Percentiles rank a stretch among this genome's conserved stretches.
These are phyloP conservation scores for Austrolebias charrua DNA, from an alignment of 2,797 vertebrate species.

Conservation along the genomic window DNA sequence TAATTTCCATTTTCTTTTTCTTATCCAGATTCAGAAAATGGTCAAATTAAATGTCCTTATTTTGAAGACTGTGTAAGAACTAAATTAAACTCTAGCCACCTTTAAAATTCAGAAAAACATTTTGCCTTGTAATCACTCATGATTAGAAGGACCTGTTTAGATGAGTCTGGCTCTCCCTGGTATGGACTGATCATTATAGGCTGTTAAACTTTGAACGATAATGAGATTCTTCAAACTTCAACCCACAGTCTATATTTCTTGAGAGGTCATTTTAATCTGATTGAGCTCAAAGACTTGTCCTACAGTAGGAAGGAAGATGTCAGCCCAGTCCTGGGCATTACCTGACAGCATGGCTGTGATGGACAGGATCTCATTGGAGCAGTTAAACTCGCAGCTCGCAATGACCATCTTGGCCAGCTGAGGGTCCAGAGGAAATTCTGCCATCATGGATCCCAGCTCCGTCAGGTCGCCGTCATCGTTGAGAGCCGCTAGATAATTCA, in stretches of 20 bases:
- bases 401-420: constrained; percentile 99
- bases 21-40: no score
- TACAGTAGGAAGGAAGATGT: constrained; percentile 87
- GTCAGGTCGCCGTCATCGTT: constrained; percentile 99
- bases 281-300: constrained; percentile 66
- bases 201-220: no score
- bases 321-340: constrained; percentile 90
- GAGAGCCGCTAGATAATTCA: constrained; percentile 97
- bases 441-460: constrained; percentile 99
- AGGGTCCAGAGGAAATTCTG: constrained; percentile 96
- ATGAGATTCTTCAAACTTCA: no score
- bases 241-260: background rate
- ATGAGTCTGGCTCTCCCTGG: no score
- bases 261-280: constrained; percentile 7
- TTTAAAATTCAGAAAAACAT: no score
- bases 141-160: no score
- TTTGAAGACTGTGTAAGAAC: no score
- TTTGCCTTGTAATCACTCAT: no score
- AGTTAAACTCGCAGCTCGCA: constrained; percentile 99
- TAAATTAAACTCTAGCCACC: no score
- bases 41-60: no score
- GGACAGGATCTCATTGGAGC: constrained; percentile 99
- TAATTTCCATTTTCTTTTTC: no score
- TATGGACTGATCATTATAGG: no score
- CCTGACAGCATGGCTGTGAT: constrained; percentile 99